Conservation (phyloP, 1,140 invertebrate genomes). For the Drosophila trapezifrons region DNA sequence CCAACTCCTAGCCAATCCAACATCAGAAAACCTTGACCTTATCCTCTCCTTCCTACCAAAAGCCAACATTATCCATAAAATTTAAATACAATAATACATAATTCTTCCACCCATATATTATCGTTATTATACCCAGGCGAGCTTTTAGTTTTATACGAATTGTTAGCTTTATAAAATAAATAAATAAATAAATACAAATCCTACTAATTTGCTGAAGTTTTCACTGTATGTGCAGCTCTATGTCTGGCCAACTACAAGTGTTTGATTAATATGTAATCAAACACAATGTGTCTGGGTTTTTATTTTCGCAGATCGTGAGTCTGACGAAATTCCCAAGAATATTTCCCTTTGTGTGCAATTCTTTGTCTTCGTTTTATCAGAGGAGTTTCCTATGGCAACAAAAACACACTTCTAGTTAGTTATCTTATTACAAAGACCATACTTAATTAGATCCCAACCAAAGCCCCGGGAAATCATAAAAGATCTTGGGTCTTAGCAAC, state of each 20-base stretch:
- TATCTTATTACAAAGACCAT: conserved; percentile 25
- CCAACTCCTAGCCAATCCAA: no score
- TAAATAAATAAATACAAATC: not conserved
- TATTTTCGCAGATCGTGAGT: conserved; percentile 19
- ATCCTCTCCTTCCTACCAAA: no score
- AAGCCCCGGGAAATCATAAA: conserved; percentile 23
- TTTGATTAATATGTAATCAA: conserved; percentile 27
- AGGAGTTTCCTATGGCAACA: conserved; percentile 9
- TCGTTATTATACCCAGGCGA: no score
- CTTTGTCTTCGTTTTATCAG: conserved; percentile 13
- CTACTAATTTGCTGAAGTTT: not conserved
- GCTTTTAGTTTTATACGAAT: no score
- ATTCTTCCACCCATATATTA: no score
- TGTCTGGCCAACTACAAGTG: conserved; percentile 13
- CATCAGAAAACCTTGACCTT: no score
- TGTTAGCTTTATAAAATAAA: no score
- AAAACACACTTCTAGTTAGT: not conserved
- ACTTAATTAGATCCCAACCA: conserved; percentile 8
- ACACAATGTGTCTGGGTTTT: conserved; percentile 7
- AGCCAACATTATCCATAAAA: no score
- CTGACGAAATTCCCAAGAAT: conserved; percentile 26
- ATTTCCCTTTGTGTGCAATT: conserved; percentile 8
- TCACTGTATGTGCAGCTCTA: conserved; percentile 15
- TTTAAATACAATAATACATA: no score
- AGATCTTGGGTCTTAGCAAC: conserved; percentile 15